Evolutionary conservation across 2,113 vertebrate genomes (phyloP).

Genomic region (Nesogale talazaci): DNA sequence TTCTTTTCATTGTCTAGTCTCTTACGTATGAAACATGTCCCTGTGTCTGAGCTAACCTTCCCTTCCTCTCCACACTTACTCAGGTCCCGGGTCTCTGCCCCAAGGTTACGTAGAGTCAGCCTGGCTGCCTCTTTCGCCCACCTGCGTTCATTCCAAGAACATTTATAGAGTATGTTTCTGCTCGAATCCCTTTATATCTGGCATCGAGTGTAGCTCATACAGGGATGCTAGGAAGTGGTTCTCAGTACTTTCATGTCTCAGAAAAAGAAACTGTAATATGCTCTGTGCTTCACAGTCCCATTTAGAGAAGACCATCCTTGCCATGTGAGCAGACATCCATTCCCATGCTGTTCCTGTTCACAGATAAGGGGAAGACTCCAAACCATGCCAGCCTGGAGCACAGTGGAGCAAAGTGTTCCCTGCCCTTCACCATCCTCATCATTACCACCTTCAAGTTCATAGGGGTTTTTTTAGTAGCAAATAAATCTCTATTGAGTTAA

Average conservation of each 20-base stretch:
- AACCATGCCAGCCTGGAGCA: neutral
- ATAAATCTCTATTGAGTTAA: too few relatives aligned
- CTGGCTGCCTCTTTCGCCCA: neutral
- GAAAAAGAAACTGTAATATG: neutral
- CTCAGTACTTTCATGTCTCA: too few relatives aligned
- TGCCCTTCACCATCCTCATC: neutral
- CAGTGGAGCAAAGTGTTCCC: neutral
- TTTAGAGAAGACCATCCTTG: neutral
- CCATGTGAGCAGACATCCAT: neutral
- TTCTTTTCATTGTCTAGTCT: neutral
- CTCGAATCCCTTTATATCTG: neutral
- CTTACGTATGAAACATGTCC: neutral
- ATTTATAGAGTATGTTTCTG: neutral
- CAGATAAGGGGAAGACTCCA: neutral
- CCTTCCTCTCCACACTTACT: neutral
- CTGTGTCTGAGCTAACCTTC: too few relatives aligned
- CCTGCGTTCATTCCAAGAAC: neutral
- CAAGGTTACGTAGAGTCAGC: neutral
- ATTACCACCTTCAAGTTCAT: neutral
- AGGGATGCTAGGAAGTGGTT: neutral
- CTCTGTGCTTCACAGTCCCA: neutral
- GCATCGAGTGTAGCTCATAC: neutral
- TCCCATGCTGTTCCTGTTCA: neutral
- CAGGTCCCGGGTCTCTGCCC: neutral
- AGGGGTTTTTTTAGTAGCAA: too few relatives aligned